Evolutionary conservation across 2,113 vertebrate species (phyloP), one percentile per base, ranked within the genome.

Genomic region (Hypocryptadius cinnamomeus): DNA sequence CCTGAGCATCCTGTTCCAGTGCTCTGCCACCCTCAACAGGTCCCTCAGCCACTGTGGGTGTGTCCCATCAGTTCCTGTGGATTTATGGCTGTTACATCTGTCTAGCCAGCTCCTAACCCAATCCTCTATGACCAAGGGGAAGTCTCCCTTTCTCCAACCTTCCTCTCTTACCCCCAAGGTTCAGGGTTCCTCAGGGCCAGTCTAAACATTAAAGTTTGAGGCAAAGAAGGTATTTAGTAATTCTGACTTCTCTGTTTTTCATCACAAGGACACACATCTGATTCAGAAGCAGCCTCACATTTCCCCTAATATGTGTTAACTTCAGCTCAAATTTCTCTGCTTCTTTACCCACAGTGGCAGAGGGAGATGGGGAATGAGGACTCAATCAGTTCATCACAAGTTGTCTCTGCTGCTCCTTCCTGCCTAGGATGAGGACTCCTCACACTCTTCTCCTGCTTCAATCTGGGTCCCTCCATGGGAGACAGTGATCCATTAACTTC

Each of bases 401-500:
- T 2, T 59, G 6, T 33, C 13, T 63, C 37, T 69, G 24, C 37
- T 10, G 18, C 22, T 57, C 13, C 39, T 51, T 59, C 51, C 39
- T 74, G 54, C 44, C 20, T 12, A 69, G 8, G 19, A 6, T 42
- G 13, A 56, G 35, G 12, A 31, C 15, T 28, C 2, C 39, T 66
- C 27, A 60, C 9, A 10, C 11, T 65, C 15, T 51, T 45, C 24
- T 31, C 6, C 33, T 40, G 8, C 9, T 37, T 31, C 33, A 33
- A 1, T 3, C 2, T 28, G 21, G 12, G 6, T 31, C 7, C 10
- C 10, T 83, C 47, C 40, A 7, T 1, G 5, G 14, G 4, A 20
- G 3, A 20, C 19, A 50, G 31, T 50, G 4, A 13, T 79, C 28
- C 53, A 28, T 28, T 18, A 31, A 21, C 8, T 42, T 65, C 24